Base-by-base conservation (phyloP, 2,888 invertebrate genomes). In the Synanthedon tipuliformis region DNA sequence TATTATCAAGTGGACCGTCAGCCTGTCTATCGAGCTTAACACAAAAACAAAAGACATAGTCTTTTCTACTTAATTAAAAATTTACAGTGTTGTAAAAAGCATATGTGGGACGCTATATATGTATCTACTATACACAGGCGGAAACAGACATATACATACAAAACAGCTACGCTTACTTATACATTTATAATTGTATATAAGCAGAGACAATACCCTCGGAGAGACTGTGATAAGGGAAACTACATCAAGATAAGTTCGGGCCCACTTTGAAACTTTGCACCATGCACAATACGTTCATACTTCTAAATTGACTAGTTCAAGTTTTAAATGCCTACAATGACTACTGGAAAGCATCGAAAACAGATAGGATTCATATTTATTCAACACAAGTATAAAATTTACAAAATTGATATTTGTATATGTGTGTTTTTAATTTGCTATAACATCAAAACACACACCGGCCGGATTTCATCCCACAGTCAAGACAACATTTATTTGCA, bases 181-280 rank as follows among this genome's bases (percentile, higher is more conserved):
- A 34, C 10, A 34, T n/a, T n/a, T n/a, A n/a, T n/a, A n/a, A n/a
- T n/a, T 10, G 34, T 34, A 34, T 34, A 53, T 49, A 53, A 50
- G 59, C 68, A 67, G 68, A 68, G 70, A 71, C 73, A 72, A 71
- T 69, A 62, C 66, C 58, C 56, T 59, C 15, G 4, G 45, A 56
- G 57, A 60, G 57, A 60, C 65, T 61, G 64, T 65, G 74, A 76
- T 76, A 78, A 50, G 48, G 51, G 66, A 58, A 72, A 72, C 73
- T 69, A 69, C 69, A 71, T 73, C 73, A 72, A 72, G 75, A 77
- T 75, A 77, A 62, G 70, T 64, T 62, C 64, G 62, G 66, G 66
- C 62, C 61, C 66, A 72, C 77, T 75, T 70, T 59, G 59, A 54
- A 76, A 78, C 70, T 76, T 71, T 65, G 65, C 59, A 60, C 59